Evolutionary conservation across 2,797 vertebrate species (phyloP).

Genomic region (Sarcophilus harrisii): DNA sequence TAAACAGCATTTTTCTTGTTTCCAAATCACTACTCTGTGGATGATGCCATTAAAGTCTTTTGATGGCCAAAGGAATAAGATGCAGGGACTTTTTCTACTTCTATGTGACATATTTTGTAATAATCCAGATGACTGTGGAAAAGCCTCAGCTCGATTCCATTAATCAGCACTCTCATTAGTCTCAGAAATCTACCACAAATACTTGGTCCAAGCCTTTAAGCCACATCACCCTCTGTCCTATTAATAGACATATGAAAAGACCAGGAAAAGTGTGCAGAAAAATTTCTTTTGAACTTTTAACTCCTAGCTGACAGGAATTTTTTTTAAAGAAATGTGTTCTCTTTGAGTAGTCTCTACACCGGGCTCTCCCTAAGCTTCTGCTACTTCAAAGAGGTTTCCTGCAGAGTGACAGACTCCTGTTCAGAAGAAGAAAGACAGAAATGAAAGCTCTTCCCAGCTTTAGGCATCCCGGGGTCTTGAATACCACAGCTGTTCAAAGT

Average conservation of each 20-base stretch:
- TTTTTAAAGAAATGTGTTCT: conserved; percentile 43
- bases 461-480: conserved; percentile 24
- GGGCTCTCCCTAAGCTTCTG: conserved; percentile 52
- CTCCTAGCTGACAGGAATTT: conserved; percentile 58
- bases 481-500: conserved; percentile 63
- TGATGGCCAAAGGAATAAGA: background rate
- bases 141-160: conserved; percentile 33
- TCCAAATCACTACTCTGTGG: background rate
- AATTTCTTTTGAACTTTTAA: conserved; percentile 58
- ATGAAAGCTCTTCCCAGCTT: conserved; percentile 37
- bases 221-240: conserved; percentile 44
- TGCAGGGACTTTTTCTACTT: background rate
- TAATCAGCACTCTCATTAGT: conserved; percentile 47
- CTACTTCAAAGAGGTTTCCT: conserved; percentile 67
- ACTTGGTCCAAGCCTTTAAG: conserved; percentile 19
- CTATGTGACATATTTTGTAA: conserved; percentile 10
- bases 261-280: conserved; percentile 23
- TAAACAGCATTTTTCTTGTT: background rate
- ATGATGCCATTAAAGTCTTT: background rate
- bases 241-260: conserved; percentile 47
- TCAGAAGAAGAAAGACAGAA: conserved; percentile 49
- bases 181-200: conserved; percentile 42
- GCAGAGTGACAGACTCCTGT: conserved; percentile 60
- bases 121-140: conserved; percentile 31
- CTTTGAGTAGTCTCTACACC: conserved; percentile 66